phyloP scores from a whole-genome alignment of 2,797 vertebrate genomes.

The Coregonus sp. region DNA sequence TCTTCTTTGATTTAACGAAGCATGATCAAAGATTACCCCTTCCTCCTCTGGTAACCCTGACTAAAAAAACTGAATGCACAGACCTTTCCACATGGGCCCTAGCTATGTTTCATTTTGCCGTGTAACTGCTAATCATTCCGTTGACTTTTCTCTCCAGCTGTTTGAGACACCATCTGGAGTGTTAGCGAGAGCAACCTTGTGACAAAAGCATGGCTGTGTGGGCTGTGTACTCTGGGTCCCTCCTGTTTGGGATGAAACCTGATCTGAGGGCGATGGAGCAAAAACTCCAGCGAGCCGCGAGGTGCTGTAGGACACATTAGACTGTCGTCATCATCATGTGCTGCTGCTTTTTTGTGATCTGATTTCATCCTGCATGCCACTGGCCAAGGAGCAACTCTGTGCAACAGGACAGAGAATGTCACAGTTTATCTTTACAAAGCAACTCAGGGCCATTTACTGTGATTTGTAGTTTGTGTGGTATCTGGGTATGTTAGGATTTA shows the following conservation, averaged over 20 bases:
- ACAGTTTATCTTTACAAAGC: not conserved
- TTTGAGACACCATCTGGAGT: constrained; percentile 36
- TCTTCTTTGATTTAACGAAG: not conserved
- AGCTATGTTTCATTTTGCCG: not conserved
- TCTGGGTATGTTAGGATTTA: not conserved
- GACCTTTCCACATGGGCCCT: not conserved
- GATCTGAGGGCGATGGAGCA: constrained; percentile 23
- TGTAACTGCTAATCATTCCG: not conserved
- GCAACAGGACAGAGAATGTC: not conserved
- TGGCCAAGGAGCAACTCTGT: constrained; percentile 20
- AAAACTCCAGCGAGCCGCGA: constrained; percentile 6
- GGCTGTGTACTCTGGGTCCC: constrained; percentile 31
- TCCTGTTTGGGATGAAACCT: constrained; percentile 44
- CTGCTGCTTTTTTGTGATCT: constrained; percentile 16
- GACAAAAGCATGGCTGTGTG: constrained; percentile 37
- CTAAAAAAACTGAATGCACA: not conserved
- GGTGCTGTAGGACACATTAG: constrained; percentile 23
- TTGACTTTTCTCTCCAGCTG: not conserved
- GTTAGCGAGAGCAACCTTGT: constrained; percentile 30
- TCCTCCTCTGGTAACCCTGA: not conserved
- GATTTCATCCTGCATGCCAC: constrained; percentile 15
- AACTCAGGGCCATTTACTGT: not conserved
- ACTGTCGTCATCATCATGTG: constrained; percentile 33
- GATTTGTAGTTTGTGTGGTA: not conserved
- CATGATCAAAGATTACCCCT: not conserved